Percentiles rank a stretch among this genome's conserved stretches.
phyloP scores from a whole-genome alignment of 2,888 invertebrate genomes.

The Sisyra nigra region DNA sequence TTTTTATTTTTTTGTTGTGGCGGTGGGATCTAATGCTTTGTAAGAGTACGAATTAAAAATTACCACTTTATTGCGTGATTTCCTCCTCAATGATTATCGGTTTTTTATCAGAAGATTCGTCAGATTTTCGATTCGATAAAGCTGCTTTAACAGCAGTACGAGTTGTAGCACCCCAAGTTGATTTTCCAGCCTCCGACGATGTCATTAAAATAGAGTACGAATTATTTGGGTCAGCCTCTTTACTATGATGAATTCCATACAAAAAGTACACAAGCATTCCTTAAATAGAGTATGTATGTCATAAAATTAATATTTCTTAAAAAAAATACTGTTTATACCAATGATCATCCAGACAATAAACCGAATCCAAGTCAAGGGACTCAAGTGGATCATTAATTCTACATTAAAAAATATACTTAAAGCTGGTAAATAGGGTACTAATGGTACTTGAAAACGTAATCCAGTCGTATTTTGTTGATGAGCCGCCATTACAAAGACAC shows the following conservation, averaged over 20 bases:
- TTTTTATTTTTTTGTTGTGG: no score
- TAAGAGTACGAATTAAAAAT: no score
- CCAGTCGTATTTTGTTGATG: conserved; percentile 58
- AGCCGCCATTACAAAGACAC: conserved; percentile 48
- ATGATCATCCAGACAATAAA: conserved; percentile 77
- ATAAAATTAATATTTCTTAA: neutral
- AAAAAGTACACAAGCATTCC: conserved; percentile 69
- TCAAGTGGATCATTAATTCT: conserved; percentile 68
- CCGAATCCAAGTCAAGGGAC: conserved; percentile 65
- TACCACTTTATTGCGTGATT: conserved; percentile 1
- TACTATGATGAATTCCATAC: conserved; percentile 75
- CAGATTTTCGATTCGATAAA: conserved; percentile 21
- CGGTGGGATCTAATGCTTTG: no score
- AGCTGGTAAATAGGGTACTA: conserved; percentile 65
- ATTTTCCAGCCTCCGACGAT: conserved; percentile 41
- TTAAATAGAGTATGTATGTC: conserved; percentile 23
- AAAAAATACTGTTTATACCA: conserved; percentile 29
- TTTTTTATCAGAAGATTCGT: conserved; percentile 23
- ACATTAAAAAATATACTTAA: conserved; percentile 68
- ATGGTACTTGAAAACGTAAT: conserved; percentile 60
- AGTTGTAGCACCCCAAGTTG: conserved; percentile 41
- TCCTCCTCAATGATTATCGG: conserved; percentile 18
- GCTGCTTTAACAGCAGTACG: conserved; percentile 22
- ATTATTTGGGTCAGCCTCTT: conserved; percentile 46
- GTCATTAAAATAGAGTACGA: conserved; percentile 49